Conservation (phyloP, 2,797 vertebrate species). For the Clarias laeviceps region DNA sequence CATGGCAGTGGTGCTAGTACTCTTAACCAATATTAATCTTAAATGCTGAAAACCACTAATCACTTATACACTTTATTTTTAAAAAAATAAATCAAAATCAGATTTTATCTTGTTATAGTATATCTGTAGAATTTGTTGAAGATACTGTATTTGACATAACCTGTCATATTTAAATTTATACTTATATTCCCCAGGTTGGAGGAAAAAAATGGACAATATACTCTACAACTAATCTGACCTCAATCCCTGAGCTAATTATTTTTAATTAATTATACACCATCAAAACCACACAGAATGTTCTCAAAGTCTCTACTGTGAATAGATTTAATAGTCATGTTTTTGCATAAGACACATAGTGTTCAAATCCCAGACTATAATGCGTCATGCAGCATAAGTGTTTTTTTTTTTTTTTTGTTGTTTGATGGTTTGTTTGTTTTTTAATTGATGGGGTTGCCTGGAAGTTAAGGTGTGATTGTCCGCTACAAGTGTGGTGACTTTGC, state of each 20-base stretch:
- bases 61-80: neutral
- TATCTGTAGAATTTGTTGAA: neutral
- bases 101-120: neutral
- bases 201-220: neutral
- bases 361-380: neutral
- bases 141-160: neutral
- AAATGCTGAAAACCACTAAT: neutral
- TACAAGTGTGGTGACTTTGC: no score
- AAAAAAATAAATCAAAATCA: conserved; percentile 13
- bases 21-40: neutral
- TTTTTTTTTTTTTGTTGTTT: neutral
- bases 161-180: neutral
- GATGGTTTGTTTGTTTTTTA: neutral
- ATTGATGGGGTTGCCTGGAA: no score
- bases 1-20: conserved; percentile 14
- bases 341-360: neutral
- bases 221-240: neutral
- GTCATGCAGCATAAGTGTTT: conserved; percentile 54
- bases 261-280: neutral
- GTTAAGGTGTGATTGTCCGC: no score
- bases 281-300: neutral
- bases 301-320: neutral
- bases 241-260: conserved; percentile 5
- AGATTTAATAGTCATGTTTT: neutral
- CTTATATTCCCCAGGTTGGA: neutral